These are phyloP conservation scores for Periophthalmus modestus DNA, from an alignment of 2,113 vertebrate genomes.

Conservation along the genomic window DNA sequence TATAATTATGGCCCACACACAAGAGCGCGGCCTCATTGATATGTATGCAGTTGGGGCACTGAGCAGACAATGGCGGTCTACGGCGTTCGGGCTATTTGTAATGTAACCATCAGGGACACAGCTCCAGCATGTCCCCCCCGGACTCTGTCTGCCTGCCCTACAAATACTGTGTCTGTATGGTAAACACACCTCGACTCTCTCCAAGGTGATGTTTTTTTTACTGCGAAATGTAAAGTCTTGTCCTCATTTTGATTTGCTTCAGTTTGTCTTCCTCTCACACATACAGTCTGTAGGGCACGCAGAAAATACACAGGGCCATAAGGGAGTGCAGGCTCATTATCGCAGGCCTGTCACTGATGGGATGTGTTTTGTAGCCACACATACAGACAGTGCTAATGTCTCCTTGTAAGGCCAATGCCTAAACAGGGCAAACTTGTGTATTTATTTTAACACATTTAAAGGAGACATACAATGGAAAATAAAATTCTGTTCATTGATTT, in stretches of 20 bases:
- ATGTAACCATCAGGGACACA: conserved; percentile 60
- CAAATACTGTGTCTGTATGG: conserved; percentile 5
- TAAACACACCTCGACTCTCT: conserved; percentile 80
- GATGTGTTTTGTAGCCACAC: conserved; percentile 60
- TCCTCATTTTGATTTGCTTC: conserved; percentile 25
- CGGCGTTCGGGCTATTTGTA: conserved; percentile 60
- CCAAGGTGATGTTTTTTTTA: conserved; percentile 77
- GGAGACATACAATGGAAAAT: background rate
- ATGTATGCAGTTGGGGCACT: conserved; percentile 84
- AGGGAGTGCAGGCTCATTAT: conserved; percentile 71
- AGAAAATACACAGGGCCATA: conserved; percentile 32
- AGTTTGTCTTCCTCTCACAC: conserved; percentile 31
- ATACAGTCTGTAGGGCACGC: conserved; percentile 23
- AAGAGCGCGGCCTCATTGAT: conserved; percentile 86
- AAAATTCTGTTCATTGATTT: too few relatives aligned
- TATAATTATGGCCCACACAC: conserved; percentile 95
- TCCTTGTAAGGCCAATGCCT: conserved; percentile 8
- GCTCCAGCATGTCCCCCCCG: conserved; percentile 43
- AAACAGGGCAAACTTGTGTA: background rate
- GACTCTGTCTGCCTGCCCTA: conserved; percentile 18
- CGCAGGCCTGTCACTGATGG: conserved; percentile 73
- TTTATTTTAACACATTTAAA: background rate
- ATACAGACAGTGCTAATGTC: conserved; percentile 27
- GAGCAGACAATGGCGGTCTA: conserved; percentile 86
- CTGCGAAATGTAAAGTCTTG: conserved; percentile 40